These are phyloP conservation scores for Odontocolon sp. DNA, from an alignment of 2,888 invertebrate genomes.

Conservation along the genomic window DNA sequence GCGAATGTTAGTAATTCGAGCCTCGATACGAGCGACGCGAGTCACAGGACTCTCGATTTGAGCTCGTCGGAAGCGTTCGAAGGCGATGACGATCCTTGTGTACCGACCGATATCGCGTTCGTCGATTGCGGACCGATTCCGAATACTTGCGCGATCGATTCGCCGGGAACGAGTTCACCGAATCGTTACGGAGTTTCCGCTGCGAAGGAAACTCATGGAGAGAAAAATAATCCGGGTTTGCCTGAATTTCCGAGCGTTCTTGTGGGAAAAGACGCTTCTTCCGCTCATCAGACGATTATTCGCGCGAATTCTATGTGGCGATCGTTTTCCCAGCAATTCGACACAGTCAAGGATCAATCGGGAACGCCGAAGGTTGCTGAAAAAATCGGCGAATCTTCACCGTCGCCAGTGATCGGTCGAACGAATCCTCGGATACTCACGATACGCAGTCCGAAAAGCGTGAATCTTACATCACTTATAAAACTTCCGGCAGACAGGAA, in stretches of 20 bases:
- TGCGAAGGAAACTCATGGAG: background rate
- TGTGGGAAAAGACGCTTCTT: background rate
- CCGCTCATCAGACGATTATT: background rate
- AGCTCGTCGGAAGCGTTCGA: slow-evolving; percentile 25
- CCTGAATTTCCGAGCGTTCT: slow-evolving; percentile 3
- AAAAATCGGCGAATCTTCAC: slow-evolving; percentile 20
- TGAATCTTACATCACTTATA: slow-evolving; percentile 69
- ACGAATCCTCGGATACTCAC: slow-evolving; percentile 66
- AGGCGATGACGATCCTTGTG: slow-evolving; percentile 65
- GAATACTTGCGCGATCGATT: slow-evolving; percentile 2
- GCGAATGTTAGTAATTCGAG: background rate
- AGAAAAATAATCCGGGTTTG: background rate
- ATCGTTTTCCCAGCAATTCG: slow-evolving; percentile 38
- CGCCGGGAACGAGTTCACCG: background rate
- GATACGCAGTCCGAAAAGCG: slow-evolving; percentile 66
- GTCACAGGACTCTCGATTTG: background rate
- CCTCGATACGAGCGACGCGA: background rate
- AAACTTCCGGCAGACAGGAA: slow-evolving; percentile 68
- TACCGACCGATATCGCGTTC: slow-evolving; percentile 69
- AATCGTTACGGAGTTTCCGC: background rate
- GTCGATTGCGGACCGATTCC: slow-evolving; percentile 73
- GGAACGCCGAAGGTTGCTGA: slow-evolving; percentile 1
- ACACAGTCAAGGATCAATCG: background rate
- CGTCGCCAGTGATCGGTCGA: slow-evolving; percentile 30
- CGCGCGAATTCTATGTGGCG: slow-evolving; percentile 36